Conservation (phyloP, 2,888 invertebrate genomes). For the Lampropteryx suffumata region DNA sequence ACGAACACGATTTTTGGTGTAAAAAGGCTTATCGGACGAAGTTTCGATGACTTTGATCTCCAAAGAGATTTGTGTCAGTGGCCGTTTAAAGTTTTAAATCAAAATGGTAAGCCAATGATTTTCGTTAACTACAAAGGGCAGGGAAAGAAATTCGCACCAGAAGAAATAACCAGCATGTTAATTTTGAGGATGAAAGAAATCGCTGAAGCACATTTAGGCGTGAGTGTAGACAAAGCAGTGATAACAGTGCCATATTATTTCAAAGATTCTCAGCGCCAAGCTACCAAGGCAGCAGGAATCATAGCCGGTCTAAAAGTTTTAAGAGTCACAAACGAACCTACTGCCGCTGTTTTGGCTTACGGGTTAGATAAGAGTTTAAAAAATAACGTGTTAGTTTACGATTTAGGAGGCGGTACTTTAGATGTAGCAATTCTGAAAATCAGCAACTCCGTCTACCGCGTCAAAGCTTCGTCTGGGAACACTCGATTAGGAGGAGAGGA, state of each 20-base stretch:
- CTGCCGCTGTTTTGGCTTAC: constrained; percentile 65
- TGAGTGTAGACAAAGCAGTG: constrained; percentile 57
- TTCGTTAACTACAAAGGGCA: constrained; percentile 53
- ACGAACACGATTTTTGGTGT: constrained; percentile 61
- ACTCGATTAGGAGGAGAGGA: constrained; percentile 64
- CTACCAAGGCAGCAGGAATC: constrained; percentile 55
- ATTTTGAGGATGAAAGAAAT: constrained; percentile 62
- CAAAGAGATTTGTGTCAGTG: constrained; percentile 61
- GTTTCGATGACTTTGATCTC: constrained; percentile 58
- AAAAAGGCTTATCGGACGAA: constrained; percentile 62
- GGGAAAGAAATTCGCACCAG: constrained; percentile 54
- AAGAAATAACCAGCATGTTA: constrained; percentile 66
- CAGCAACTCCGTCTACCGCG: constrained; percentile 53
- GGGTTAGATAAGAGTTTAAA: constrained; percentile 49
- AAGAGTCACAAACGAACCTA: constrained; percentile 63
- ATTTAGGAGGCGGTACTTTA: constrained; percentile 66
- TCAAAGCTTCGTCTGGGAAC: constrained; percentile 59
- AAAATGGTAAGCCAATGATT: constrained; percentile 64
- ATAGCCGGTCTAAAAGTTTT: constrained; percentile 63
- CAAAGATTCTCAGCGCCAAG: constrained; percentile 61
- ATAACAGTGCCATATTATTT: constrained; percentile 70
- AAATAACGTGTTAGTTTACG: constrained; percentile 59
- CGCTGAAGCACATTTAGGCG: constrained; percentile 57
- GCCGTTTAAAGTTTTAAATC: constrained; percentile 55
- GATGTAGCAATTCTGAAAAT: constrained; percentile 62